A percentile compares a stretch with the other conserved stretches of the same genome.
Conservation (phyloP, 2,888 invertebrate species). For the Epirrhoe alternata region DNA sequence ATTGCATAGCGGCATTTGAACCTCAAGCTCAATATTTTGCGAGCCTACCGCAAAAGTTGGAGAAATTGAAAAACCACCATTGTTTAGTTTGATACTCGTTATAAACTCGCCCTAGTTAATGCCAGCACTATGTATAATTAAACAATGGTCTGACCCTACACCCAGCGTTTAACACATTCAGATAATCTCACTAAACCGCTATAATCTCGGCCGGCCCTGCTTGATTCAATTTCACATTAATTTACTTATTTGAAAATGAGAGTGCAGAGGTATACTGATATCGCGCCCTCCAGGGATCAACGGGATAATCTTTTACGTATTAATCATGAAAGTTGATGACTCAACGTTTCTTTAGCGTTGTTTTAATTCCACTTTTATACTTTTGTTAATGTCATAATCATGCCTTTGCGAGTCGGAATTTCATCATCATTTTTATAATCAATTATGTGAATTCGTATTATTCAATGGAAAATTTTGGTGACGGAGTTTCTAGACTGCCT, state of each 20-base stretch:
- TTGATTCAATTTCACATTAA: slow-evolving; percentile 81
- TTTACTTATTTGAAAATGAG: slow-evolving; percentile 80
- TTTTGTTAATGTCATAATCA: background rate
- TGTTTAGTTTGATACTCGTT: slow-evolving; percentile 18
- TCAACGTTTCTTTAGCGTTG: slow-evolving; percentile 40
- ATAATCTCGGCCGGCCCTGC: slow-evolving; percentile 76
- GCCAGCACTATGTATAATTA: slow-evolving; percentile 77
- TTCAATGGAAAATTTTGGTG: too few species aligned
- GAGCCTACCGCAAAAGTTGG: background rate
- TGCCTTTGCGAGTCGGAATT: too few species aligned
- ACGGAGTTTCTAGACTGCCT: too few species aligned
- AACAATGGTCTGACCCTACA: slow-evolving; percentile 72
- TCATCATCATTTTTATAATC: too few species aligned
- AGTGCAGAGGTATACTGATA: slow-evolving; percentile 65
- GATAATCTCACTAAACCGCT: slow-evolving; percentile 80
- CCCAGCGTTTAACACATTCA: slow-evolving; percentile 77
- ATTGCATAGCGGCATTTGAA: background rate
- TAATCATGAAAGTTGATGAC: slow-evolving; percentile 55
- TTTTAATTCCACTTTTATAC: slow-evolving; percentile 50
- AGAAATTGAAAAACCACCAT: background rate
- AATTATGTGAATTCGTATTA: too few species aligned
- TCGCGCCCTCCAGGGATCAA: slow-evolving; percentile 65
- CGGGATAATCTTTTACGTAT: slow-evolving; percentile 74
- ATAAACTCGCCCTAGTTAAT: slow-evolving; percentile 49
- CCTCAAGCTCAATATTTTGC: background rate